Base-by-base conservation (phyloP, 2,797 vertebrate genomes). In the Discoglossus pictus region DNA sequence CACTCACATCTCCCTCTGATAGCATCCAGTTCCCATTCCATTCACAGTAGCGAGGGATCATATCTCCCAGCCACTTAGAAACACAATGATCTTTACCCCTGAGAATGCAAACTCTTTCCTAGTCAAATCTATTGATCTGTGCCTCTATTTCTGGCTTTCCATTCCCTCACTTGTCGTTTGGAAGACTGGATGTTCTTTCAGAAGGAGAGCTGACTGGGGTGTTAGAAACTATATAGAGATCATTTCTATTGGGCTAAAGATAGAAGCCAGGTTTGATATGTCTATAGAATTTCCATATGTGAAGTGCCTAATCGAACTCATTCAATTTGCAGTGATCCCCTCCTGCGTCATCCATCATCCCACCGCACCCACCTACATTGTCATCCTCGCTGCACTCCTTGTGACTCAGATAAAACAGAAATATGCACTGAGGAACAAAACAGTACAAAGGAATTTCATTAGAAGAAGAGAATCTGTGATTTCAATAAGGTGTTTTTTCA, bases 111-210 rank as follows among this genome's bases (percentile, higher is more conserved):
- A 88, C 62, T 74, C 89, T 88, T 90, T 89, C 87, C 88, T 88
- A 83, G 87, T 86, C 87, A 83, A 84, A 92, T 88, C 86, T 92
- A 94, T 96, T 83, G 93, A 96, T 96, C 91, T 88, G 34, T 39
- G 38, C 82, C 84, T 91, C 93, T 96, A 92, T 98, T 96, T 93
- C 88, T 94, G 93, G 90, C 87, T 91, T 90, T 86, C 83, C 88
- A 92, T 90, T 91, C 85, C 83, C 65, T 66, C 72, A 73, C 34
- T 52, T 77, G 27, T 2, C 44, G 43, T 35, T 77, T 78, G 77
- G 61, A 75, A 80, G 76, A 75, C 62, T 77, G 72, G 63, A 52
- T 78, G 59, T 77, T 80, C 73, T 76, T 76, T 78, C 75, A 80
- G 77, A 74, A 61, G 74, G 77, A 77, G 63, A 75, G 72, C 83